These are phyloP conservation scores for Entomyzon cyanotis DNA, from an alignment of 2,113 vertebrate species.

Conservation along the genomic window DNA sequence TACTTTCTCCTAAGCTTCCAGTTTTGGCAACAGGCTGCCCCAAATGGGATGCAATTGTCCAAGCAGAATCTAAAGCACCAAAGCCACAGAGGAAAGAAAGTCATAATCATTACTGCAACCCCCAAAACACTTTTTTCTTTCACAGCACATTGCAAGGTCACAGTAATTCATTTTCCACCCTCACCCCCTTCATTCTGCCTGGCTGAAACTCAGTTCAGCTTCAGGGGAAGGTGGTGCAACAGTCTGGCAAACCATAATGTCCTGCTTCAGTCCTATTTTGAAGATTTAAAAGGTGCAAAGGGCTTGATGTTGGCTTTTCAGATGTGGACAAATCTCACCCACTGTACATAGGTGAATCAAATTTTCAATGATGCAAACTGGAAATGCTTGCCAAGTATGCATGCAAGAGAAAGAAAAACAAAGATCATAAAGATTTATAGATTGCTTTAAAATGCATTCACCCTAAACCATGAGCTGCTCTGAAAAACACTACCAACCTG, in stretches of 20 bases:
- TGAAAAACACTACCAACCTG: constrained; percentile 4
- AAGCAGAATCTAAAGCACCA: not conserved
- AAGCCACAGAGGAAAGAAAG: not conserved
- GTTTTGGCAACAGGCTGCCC: not conserved
- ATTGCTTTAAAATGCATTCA: constrained; percentile 60
- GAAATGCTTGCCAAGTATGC: constrained; percentile 42
- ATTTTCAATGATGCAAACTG: constrained; percentile 41
- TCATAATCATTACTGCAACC: not conserved
- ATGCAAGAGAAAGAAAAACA: constrained; percentile 52
- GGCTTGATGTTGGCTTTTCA: constrained; percentile 48
- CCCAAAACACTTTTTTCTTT: not conserved
- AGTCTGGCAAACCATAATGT: constrained; percentile 12
- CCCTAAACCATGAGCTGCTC: constrained; percentile 36
- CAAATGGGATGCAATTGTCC: not conserved
- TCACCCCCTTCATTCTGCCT: not conserved
- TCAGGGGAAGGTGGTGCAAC: not conserved
- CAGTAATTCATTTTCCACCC: not conserved
- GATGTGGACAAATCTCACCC: constrained; percentile 35
- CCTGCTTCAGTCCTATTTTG: not conserved
- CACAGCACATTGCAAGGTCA: not conserved
- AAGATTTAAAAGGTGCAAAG: constrained; percentile 60
- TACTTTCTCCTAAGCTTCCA: not conserved
- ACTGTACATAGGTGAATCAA: constrained; percentile 23
- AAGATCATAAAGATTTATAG: constrained; percentile 66
- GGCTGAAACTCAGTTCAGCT: constrained; percentile 19